Evolutionary conservation across 2,113 vertebrate genomes (phyloP).

Genomic region (Scartelaos histophorus): DNA sequence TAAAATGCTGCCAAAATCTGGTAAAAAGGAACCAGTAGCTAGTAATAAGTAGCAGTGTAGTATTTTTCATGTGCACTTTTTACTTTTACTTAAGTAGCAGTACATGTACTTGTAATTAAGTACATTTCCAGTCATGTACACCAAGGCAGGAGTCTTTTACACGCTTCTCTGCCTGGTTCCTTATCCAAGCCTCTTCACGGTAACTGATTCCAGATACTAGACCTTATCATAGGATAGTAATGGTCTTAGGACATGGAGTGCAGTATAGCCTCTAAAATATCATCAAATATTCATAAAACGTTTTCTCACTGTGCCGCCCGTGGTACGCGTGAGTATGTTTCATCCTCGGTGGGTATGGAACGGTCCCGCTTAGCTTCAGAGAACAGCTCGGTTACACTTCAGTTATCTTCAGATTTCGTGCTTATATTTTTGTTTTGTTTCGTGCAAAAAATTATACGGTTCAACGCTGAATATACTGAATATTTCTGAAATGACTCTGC

Average conservation of each 20-base stretch:
- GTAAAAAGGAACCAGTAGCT: too few species aligned
- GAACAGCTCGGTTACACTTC: too few species aligned
- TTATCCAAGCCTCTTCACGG: too few species aligned
- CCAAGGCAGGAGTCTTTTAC: too few species aligned
- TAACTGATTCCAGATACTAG: not conserved
- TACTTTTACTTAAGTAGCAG: too few species aligned
- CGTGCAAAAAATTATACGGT: not conserved
- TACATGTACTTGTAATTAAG: too few species aligned
- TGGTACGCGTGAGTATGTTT: not conserved
- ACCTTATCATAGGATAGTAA: not conserved
- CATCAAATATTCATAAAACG: not conserved
- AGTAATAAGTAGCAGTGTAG: too few species aligned
- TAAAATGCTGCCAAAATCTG: too few species aligned
- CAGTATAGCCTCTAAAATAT: not conserved
- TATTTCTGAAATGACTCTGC: not conserved
- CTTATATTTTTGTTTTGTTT: not conserved
- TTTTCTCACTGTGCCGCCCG: not conserved
- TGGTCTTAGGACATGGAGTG: not conserved
- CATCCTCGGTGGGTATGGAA: not conserved
- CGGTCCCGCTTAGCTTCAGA: not conserved
- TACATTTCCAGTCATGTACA: too few species aligned
- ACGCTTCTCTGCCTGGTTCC: too few species aligned
- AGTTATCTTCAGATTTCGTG: not conserved
- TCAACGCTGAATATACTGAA: not conserved
- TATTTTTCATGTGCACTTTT: too few species aligned